These are phyloP conservation scores for Sialia sialis DNA, from an alignment of 2,113 vertebrate genomes.

Conservation along the genomic window DNA sequence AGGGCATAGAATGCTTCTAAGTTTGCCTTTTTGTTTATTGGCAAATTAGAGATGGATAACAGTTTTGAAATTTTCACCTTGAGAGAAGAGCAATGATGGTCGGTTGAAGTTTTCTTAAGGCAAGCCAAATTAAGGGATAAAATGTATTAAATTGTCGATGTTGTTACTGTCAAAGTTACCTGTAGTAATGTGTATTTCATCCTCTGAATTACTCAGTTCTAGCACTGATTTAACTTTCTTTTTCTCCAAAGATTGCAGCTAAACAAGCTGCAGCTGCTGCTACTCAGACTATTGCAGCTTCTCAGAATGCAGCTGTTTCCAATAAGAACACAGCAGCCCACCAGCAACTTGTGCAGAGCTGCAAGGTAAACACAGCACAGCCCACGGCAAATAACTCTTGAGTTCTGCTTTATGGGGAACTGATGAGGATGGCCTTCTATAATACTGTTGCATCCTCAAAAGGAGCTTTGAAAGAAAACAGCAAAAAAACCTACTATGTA, in stretches of 20 bases:
- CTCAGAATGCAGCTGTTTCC: conserved; percentile 93
- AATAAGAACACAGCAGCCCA: conserved; percentile 95
- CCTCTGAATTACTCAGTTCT: background rate
- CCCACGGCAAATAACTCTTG: background rate
- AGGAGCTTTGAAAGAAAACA: background rate
- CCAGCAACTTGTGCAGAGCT: conserved; percentile 97
- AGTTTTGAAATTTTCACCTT: background rate
- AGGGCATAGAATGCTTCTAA: background rate
- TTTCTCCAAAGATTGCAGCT: conserved; percentile 83
- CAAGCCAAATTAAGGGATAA: background rate
- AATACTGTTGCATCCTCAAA: background rate
- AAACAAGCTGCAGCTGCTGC: conserved; percentile 97
- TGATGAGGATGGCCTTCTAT: background rate
- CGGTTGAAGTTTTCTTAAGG: background rate
- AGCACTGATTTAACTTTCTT: background rate
- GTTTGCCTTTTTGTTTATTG: background rate
- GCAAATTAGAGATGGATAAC: background rate
- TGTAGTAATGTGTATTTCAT: background rate
- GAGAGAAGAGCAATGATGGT: background rate
- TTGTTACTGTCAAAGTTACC: background rate
- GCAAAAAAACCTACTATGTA: rapidly evolving
- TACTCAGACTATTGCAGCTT: conserved; percentile 96
- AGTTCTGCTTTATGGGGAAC: background rate
- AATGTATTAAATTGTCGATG: background rate
- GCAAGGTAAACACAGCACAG: conserved; percentile 81